A percentile compares a stretch with the other conserved stretches of the same genome.
phyloP scores from a whole-genome alignment of 2,888 invertebrate species.

The Plebejus melissa region DNA sequence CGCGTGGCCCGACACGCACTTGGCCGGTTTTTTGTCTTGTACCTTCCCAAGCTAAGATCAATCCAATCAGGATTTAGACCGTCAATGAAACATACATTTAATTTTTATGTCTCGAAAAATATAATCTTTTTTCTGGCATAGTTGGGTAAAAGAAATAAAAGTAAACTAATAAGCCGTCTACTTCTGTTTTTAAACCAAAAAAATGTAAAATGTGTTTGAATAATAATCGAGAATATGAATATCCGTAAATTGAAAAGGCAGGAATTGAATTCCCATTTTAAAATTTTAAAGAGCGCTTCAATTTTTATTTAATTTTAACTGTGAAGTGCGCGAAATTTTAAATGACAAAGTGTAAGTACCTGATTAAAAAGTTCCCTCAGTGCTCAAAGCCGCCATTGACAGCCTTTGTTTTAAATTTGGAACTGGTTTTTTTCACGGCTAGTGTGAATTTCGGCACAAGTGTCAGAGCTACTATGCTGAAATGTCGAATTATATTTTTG shows the following conservation, averaged over 20 bases:
- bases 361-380: slow-evolving; percentile 8
- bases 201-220: too few relatives aligned
- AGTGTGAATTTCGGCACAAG: not conserved
- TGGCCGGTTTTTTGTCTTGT: too few relatives aligned
- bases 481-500: not conserved
- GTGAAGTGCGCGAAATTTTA: slow-evolving; percentile 4
- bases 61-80: too few relatives aligned
- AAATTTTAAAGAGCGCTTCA: not conserved
- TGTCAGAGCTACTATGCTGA: not conserved
- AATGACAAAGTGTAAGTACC: slow-evolving; percentile 15
- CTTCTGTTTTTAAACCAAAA: too few relatives aligned
- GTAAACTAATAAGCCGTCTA: too few relatives aligned
- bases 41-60: too few relatives aligned
- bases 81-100: too few relatives aligned
- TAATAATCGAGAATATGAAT: not conserved
- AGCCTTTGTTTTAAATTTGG: slow-evolving; percentile 4
- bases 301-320: slow-evolving; percentile 4
- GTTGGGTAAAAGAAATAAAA: too few relatives aligned
- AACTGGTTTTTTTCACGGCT: not conserved
- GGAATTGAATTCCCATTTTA: not conserved
- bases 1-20: too few relatives aligned
- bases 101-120: too few relatives aligned
- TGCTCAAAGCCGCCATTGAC: slow-evolving; percentile 8
- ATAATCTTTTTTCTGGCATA: too few relatives aligned
- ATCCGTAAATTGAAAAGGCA: not conserved